Conservation (phyloP, 2,113 vertebrate species). For the Danio rerio region GRCz12tu NC_133179.1:29132001-29132500, state of each 20-base stretch:
- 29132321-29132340: slow-evolving; percentile 37
- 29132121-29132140: slow-evolving; percentile 6
- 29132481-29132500: too few species aligned
- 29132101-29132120: slow-evolving; percentile 22
- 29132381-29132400: slow-evolving; percentile 48
- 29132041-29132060: slow-evolving; percentile 33
- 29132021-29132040: slow-evolving; percentile 25
- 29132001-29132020: slow-evolving; percentile 8
- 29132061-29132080: slow-evolving; percentile 1
- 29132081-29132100: slow-evolving; percentile 43
- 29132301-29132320: slow-evolving; percentile 35
- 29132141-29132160: slow-evolving; percentile 1
- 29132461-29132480: too few species aligned
- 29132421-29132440: background rate
- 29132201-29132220: slow-evolving; percentile 38
- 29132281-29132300: slow-evolving; percentile 35
- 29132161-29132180: slow-evolving; percentile 35
- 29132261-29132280: slow-evolving; percentile 53
- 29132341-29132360: slow-evolving; percentile 47
- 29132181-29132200: slow-evolving; percentile 40
- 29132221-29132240: slow-evolving; percentile 52
- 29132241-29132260: slow-evolving; percentile 45
- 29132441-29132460: background rate
- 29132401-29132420: slow-evolving; percentile 24
- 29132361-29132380: slow-evolving; percentile 18